Evolutionary conservation across 2,888 invertebrate genomes (phyloP).

Genomic region (Stenichneumon culpator): DNA sequence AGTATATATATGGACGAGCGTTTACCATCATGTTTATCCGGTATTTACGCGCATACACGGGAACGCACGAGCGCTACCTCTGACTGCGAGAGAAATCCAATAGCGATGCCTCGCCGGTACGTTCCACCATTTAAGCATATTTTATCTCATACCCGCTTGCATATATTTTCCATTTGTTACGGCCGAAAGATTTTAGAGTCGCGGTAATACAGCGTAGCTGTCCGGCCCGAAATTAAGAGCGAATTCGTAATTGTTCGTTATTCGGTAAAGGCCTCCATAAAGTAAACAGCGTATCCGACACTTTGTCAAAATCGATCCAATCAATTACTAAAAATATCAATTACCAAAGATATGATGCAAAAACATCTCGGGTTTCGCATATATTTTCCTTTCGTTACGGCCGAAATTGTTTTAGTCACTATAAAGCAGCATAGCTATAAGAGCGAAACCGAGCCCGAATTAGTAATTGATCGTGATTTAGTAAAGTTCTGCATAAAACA

Average conservation of each 20-base stretch:
- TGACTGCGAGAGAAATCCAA: slow-evolving; percentile 43
- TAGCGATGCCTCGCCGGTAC: slow-evolving; percentile 29
- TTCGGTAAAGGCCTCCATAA: neutral
- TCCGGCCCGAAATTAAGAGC: neutral
- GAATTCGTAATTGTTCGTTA: neutral
- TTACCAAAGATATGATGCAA: slow-evolving; percentile 4
- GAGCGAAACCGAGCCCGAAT: neutral
- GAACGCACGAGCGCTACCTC: slow-evolving; percentile 20
- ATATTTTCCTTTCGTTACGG: slow-evolving; percentile 31
- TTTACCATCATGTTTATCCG: slow-evolving; percentile 31
- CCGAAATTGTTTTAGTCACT: slow-evolving; percentile 22
- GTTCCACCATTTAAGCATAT: slow-evolving; percentile 39
- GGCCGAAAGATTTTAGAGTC: slow-evolving; percentile 35
- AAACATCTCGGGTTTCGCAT: slow-evolving; percentile 45
- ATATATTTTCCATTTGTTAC: slow-evolving; percentile 44
- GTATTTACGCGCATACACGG: slow-evolving; percentile 38
- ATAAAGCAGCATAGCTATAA: slow-evolving; percentile 1
- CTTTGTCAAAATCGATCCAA: neutral
- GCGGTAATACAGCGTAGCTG: slow-evolving; percentile 18
- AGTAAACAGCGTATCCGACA: neutral
- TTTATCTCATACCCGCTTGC: slow-evolving; percentile 30
- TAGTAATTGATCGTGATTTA: neutral
- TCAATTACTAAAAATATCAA: neutral
- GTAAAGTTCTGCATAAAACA: neutral
- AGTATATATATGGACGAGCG: neutral